Base-by-base conservation (phyloP, 1,140 invertebrate species). In the Stegodyphus dumicola region DNA sequence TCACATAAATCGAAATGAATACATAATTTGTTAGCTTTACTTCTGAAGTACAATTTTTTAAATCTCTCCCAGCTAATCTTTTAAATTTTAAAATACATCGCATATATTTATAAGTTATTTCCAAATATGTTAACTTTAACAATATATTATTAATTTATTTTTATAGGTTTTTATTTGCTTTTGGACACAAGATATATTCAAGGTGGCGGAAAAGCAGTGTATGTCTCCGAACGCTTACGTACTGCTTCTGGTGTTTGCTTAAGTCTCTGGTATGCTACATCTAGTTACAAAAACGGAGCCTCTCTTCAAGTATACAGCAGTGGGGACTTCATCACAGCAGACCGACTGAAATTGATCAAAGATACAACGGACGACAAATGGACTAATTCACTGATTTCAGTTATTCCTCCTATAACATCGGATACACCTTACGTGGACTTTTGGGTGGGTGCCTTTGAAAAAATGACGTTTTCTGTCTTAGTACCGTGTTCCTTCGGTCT, bases 161-260 rank as follows among this genome's bases (percentile, higher is more conserved):
- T 33, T 3, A 33, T 33, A 87, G 86, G 86, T 9, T 80, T 80
- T 17, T 87, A 77, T 33, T 49, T 84, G 7, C 49, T 87, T 7
- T 17, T 87, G 60, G 74, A 87, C 52, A 6, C 84, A 64, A 17
- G 54, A 2, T 70, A 33, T 48, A 13, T 48, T 64, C 65, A 49
- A 0, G 15, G 11, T 5, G 69, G 76, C 0, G 15, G 74, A n/a
- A 79, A 66, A 65, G 86, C 86, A 13, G 76, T 86, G 11, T 76
- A 76, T 10, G 74, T 87, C n/a, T 87, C 86, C 0, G 86, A 87
- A 56, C 67, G 81, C 6, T n/a, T 87, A 6, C 7, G 18, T 18
- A 60, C 77, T 10, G 13, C 76, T 4, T 10, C n/a, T 5, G 75
- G 60, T 48, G 64, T 85, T 10, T 87, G 86, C 17, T n/a, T 87